Evolutionary conservation across 2,888 invertebrate species (phyloP).

Genomic region (Apotomis betuletana): DNA sequence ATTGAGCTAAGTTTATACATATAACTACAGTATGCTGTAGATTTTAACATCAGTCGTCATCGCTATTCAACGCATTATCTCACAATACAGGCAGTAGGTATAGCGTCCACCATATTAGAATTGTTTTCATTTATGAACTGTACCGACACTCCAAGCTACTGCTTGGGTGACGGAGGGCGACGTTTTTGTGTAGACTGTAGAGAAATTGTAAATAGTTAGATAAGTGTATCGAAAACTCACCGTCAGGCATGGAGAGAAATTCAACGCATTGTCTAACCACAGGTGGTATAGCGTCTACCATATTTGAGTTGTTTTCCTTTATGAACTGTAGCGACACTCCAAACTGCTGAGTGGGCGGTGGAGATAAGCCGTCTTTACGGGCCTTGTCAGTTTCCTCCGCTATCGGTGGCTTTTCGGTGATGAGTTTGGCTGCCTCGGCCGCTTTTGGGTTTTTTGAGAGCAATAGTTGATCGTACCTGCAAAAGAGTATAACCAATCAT

Average conservation of each 20-base stretch:
- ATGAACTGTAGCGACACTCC: slow-evolving; percentile 97
- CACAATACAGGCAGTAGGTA: no score
- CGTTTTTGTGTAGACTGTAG: no score
- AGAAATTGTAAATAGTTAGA: no score
- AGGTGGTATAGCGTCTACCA: slow-evolving; percentile 93
- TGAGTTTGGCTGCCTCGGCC: slow-evolving; percentile 60
- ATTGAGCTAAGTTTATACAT: no score
- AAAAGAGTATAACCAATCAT: slow-evolving; percentile 37
- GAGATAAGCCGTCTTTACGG: slow-evolving; percentile 54
- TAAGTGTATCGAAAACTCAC: slow-evolving; percentile 73
- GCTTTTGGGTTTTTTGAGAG: slow-evolving; percentile 83
- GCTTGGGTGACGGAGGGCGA: no score
- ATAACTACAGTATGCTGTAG: no score
- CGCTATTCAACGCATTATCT: no score
- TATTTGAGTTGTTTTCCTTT: slow-evolving; percentile 90
- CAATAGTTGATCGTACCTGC: slow-evolving; percentile 90
- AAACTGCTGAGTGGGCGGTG: slow-evolving; percentile 93
- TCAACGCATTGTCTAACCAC: slow-evolving; percentile 96
- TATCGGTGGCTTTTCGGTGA: slow-evolving; percentile 43
- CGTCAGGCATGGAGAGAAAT: slow-evolving; percentile 94
- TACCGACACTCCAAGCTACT: no score
- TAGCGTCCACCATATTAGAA: no score
- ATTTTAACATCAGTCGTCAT: no score
- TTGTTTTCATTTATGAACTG: no score
- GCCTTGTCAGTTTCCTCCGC: slow-evolving; percentile 45